Evolutionary conservation across 2,888 invertebrate genomes (phyloP).

Genomic region (Pasiphila rectangulata): DNA sequence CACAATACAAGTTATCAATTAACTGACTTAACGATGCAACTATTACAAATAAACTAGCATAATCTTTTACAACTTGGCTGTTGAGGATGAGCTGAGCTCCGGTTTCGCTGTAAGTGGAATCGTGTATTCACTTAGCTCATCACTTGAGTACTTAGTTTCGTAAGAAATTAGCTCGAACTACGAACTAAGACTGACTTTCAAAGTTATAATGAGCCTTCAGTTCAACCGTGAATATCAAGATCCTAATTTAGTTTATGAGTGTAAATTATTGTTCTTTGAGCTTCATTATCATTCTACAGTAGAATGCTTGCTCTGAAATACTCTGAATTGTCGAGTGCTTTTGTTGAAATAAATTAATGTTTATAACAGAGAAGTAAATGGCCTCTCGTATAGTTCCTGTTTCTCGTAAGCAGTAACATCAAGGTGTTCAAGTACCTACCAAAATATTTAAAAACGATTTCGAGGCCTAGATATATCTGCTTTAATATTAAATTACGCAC

Average conservation of each 20-base stretch:
- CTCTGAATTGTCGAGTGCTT: slow-evolving; percentile 28
- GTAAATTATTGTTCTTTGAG: slow-evolving; percentile 28
- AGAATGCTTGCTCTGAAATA: slow-evolving; percentile 26
- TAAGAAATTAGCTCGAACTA: slow-evolving; percentile 5
- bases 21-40: background rate
- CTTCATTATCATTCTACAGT: slow-evolving; percentile 28
- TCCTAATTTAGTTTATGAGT: slow-evolving; percentile 25
- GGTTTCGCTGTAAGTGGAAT: slow-evolving; percentile 5
- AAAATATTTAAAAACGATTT: background rate
- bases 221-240: slow-evolving; percentile 27
- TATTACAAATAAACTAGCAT: background rate
- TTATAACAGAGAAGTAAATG: slow-evolving; percentile 20
- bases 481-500: background rate
- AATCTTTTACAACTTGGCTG: slow-evolving; percentile 3
- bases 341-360: slow-evolving; percentile 32
- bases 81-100: slow-evolving; percentile 1
- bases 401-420: slow-evolving; percentile 19
- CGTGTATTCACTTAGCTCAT: slow-evolving; percentile 4
- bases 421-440: slow-evolving; percentile 24
- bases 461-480: slow-evolving; percentile 6
- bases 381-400: slow-evolving; percentile 20
- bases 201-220: slow-evolving; percentile 24
- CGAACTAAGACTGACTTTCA: slow-evolving; percentile 5
- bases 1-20: background rate
- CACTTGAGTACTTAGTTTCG: slow-evolving; percentile 3